Conservation (phyloP, 37 sponge, comb jelly and placozoan species). For the Beroe ovata region DNA sequence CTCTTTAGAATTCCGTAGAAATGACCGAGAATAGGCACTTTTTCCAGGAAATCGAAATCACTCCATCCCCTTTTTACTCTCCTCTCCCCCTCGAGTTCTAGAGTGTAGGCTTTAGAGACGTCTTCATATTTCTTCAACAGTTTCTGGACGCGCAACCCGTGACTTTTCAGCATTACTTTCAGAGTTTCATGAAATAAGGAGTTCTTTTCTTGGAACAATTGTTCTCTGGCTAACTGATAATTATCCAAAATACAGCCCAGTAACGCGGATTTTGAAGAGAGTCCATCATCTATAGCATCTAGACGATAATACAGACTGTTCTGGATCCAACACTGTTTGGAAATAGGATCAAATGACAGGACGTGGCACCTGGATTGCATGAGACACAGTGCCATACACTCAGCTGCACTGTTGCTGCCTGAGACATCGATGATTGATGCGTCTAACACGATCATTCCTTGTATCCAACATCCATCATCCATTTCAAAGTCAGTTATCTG, state of each 20-base stretch:
- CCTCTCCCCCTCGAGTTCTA: background rate
- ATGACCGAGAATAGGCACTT: background rate
- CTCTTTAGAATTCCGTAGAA: slow-evolving; percentile 30
- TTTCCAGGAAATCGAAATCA: background rate
- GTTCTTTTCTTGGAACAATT: background rate
- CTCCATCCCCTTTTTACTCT: background rate
- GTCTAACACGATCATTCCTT: background rate
- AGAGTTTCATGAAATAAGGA: background rate
- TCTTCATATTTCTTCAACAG: background rate
- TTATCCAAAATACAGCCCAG: background rate
- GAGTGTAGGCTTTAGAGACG: background rate
- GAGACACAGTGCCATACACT: background rate
- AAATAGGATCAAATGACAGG: background rate
- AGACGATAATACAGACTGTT: background rate
- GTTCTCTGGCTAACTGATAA: background rate
- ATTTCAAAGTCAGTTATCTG: too few relatives aligned
- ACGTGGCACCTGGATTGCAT: background rate
- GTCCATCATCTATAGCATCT: background rate
- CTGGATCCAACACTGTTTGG: background rate
- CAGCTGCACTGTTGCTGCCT: background rate
- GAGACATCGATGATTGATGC: background rate
- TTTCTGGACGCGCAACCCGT: too few relatives aligned
- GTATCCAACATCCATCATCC: slow-evolving; percentile 6
- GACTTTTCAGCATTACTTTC: background rate
- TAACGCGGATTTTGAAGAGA: background rate